Base-by-base conservation (phyloP, 2,888 invertebrate species). In the Ditula angustiorana region DNA sequence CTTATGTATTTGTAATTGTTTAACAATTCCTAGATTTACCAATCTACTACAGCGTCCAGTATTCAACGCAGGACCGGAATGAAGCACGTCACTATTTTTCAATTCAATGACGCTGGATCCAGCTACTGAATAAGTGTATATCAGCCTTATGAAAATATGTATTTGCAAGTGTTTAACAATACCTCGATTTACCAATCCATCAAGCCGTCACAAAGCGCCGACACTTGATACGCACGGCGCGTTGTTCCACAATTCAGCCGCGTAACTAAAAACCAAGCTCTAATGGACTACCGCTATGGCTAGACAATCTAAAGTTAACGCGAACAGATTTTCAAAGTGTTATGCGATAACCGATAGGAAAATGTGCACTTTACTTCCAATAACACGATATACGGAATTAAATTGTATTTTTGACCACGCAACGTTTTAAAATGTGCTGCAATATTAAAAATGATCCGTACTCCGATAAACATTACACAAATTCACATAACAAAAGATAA, bases 161-260 rank as follows among this genome's bases (percentile, higher is more conserved):
- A 33, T 61, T 44, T 8, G 7, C 19, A 30, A 10, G 24, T 53
- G 8, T 30, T 30, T 35, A 47, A 55, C 28, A 46, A 35, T 26
- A 37, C 19, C 19, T 50, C 53, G 49, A 37, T 58, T 44, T 46
- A 37, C 26, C 74, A 71, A 82, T 83, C 77, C 74, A 81, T 81
- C 81, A 78, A 28, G 53, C 62, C 59, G 61, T 72, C 71, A 72
- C 70, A 46, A 63, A 67, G 72, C 71, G 71, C 63, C 60, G 87
- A 78, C 73, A 90, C 69, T 70, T 67, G 86, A 90, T 88, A 86
- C 78, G 74, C 74, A 74, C 73, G 72, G 72, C 41, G 81, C 85
- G 82, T 81, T 86, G 88, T 86, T 88, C 87, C 83, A 88, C 87
- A 84, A 88, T 90, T 90, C 88, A 86, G 81, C 83, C 83, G 74